phyloP scores from a whole-genome alignment of 2,797 vertebrate genomes.

The Aselliscus stoliczkanus region DNA sequence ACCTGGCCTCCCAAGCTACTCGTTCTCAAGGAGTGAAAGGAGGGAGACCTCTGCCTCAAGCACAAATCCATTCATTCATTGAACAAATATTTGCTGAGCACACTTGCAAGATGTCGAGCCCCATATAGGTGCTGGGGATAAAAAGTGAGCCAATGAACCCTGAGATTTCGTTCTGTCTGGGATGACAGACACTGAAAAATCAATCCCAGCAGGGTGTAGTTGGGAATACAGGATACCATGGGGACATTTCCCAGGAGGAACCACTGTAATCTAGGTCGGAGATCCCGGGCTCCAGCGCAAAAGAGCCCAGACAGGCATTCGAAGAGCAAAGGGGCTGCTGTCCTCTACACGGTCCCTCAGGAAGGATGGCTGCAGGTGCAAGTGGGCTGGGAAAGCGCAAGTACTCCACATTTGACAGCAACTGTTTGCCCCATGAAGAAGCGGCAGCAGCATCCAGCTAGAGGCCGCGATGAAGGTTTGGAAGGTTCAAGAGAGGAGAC shows the following conservation, averaged over 20 bases:
- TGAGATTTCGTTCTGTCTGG: not conserved
- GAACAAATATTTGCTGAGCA: not conserved
- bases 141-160: not conserved
- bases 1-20: not conserved
- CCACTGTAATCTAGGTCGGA: not conserved
- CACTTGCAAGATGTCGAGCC: not conserved
- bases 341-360: no score
- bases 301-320: not conserved
- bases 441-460: not conserved
- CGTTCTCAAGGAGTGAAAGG: not conserved
- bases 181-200: not conserved
- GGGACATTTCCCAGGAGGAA: not conserved
- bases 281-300: not conserved
- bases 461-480: not conserved
- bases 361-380: not conserved
- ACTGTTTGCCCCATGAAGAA: not conserved
- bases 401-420: not conserved
- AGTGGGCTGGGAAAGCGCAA: not conserved
- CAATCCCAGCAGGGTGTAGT: not conserved
- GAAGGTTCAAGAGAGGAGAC: not conserved
- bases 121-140: not conserved
- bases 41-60: not conserved
- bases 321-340: not conserved
- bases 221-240: not conserved
- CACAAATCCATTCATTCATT: not conserved